A percentile compares a stretch with the other conserved stretches of the same genome.
Conservation (phyloP, 53 echinoderm and acorn worm genomes). For the Holothuria leucospilota region DNA sequence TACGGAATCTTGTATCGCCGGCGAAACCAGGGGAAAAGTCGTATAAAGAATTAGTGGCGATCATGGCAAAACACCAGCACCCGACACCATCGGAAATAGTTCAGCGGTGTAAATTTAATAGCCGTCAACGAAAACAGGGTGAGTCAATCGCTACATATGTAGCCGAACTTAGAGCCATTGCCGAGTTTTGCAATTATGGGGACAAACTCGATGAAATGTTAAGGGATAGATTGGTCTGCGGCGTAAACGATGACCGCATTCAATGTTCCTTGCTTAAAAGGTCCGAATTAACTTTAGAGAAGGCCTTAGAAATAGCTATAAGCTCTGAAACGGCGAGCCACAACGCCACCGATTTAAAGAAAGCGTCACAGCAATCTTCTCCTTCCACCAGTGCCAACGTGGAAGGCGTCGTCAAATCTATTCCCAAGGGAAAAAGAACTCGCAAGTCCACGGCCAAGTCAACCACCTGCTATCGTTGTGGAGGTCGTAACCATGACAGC, state of each 20-base stretch:
- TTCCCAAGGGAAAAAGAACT: not conserved
- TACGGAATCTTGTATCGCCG: constrained; percentile 47
- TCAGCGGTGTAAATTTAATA: constrained; percentile 55
- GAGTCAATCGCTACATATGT: not conserved
- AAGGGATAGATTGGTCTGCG: constrained; percentile 46
- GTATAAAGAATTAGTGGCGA: constrained; percentile 45
- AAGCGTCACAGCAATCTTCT: not conserved
- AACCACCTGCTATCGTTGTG: constrained; percentile 39
- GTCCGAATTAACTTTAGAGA: not conserved
- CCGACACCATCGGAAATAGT: constrained; percentile 67
- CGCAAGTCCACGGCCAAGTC: not conserved
- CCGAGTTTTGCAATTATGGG: constrained; percentile 55
- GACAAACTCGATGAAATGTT: not conserved
- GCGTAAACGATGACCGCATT: constrained; percentile 41
- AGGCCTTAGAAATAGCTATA: constrained; percentile 39
- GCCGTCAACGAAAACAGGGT: not conserved
- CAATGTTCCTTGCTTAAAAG: constrained; percentile 14
- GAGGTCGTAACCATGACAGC: constrained; percentile 21
- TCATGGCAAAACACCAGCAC: constrained; percentile 55
- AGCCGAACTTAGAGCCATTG: constrained; percentile 30
- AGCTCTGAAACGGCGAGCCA: constrained; percentile 20
- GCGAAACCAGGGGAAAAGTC: constrained; percentile 61
- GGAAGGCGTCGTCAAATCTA: not conserved
- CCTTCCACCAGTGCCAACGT: too few species aligned
- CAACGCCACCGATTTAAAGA: constrained; percentile 46